These are phyloP conservation scores for Tyto alba DNA, from an alignment of 2,113 vertebrate species.

Conservation along the genomic window DNA sequence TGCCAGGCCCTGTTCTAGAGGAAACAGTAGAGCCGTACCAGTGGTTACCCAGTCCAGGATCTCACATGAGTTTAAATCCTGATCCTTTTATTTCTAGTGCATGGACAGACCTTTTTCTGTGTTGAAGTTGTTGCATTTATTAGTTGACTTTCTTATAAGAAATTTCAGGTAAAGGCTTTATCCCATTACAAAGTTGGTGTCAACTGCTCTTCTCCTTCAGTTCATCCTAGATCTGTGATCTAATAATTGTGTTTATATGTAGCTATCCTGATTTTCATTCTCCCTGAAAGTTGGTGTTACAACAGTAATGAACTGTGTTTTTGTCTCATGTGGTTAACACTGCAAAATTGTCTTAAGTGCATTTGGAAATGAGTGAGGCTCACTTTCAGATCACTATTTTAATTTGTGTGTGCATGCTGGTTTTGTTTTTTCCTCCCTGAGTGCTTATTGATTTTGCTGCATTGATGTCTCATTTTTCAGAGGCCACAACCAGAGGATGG, in stretches of 20 bases:
- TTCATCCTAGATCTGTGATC: not conserved
- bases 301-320: not conserved
- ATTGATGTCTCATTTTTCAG: slow-evolving; percentile 75
- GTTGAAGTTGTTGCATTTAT: not conserved
- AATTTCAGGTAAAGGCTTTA: not conserved
- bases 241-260: not conserved
- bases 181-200: not conserved
- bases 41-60: not conserved
- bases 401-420: slow-evolving; percentile 11
- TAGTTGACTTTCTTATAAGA: not conserved
- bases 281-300: not conserved
- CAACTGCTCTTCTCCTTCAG: not conserved
- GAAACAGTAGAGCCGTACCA: not conserved
- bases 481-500: slow-evolving; percentile 99
- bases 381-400: slow-evolving; percentile 16
- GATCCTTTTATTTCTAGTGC: not conserved
- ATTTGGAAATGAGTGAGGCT: slow-evolving; percentile 9
- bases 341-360: slow-evolving; percentile 12
- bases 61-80: not conserved
- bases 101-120: not conserved
- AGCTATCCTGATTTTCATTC: not conserved
- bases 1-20: not conserved
- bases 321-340: not conserved
- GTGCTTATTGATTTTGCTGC: slow-evolving; percentile 56
- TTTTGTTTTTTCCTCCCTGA: slow-evolving; percentile 21